These are phyloP conservation scores for Oceanites oceanicus DNA, from an alignment of 2,113 vertebrate species.

Conservation along the genomic window DNA sequence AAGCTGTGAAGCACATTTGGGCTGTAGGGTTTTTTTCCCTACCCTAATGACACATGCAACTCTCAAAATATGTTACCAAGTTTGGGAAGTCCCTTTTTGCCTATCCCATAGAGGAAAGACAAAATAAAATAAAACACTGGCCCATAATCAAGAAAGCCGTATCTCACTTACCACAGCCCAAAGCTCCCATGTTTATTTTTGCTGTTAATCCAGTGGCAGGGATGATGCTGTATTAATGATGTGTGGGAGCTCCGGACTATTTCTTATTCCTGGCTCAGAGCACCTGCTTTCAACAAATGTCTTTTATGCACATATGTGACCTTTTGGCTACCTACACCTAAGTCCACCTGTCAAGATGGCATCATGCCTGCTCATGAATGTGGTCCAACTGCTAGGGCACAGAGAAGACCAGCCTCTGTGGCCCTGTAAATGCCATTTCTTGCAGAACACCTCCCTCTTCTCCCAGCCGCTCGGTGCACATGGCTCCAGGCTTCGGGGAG, in stretches of 20 bases:
- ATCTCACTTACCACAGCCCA: neutral
- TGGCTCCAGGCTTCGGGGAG: neutral
- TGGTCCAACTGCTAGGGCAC: neutral
- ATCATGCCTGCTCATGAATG: neutral
- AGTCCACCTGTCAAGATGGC: conserved; percentile 24
- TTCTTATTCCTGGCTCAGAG: neutral
- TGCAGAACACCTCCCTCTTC: neutral
- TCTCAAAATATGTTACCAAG: neutral
- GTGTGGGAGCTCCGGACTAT: neutral
- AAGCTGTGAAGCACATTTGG: neutral
- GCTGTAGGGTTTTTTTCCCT: neutral
- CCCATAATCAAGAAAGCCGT: neutral
- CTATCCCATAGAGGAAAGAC: neutral
- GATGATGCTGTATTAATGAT: neutral
- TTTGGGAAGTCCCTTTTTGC: neutral
- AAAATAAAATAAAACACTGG: neutral
- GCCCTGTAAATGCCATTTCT: neutral
- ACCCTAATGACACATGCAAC: neutral
- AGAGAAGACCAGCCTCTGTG: neutral
- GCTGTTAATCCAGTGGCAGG: neutral
- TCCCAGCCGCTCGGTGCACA: fast-evolving
- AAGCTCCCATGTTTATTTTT: neutral
- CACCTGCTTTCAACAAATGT: conserved; percentile 48
- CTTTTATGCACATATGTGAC: neutral
- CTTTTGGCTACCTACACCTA: neutral